Conservation (phyloP, 2,113 vertebrate species). For the Probosciger aterrimus region DNA sequence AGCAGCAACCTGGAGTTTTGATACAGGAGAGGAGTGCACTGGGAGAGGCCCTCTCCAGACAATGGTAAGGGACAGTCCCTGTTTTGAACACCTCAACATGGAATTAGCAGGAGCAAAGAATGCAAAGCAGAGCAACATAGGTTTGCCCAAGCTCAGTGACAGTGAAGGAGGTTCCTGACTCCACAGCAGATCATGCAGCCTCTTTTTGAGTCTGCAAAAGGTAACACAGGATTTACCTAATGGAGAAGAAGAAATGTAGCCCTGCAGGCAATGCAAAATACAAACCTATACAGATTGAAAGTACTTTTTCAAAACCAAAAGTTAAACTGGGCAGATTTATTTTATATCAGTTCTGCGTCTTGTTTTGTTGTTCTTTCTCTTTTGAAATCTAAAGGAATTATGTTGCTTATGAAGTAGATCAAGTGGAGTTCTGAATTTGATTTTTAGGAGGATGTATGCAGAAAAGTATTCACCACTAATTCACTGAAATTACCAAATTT, state of each 20-base stretch:
- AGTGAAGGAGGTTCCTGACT: background rate
- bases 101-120: background rate
- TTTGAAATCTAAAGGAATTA: background rate
- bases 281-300: background rate
- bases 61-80: too few species aligned
- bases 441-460: background rate
- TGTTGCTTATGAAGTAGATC: background rate
- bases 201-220: background rate
- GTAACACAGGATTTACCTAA: background rate
- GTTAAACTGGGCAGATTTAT: background rate
- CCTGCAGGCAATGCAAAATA: background rate
- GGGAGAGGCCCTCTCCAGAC: background rate
- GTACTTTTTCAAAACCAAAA: background rate
- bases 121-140: background rate
- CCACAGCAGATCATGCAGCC: background rate
- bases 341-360: background rate
- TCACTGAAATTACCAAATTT: background rate
- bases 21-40: background rate
- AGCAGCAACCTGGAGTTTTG: background rate
- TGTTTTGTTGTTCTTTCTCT: background rate
- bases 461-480: background rate
- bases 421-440: background rate
- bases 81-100: accelerated
- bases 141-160: background rate
- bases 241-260: background rate